These are phyloP conservation scores for Halcyon chelicuti DNA, from an alignment of 2,797 vertebrate genomes.

Conservation along the genomic window DNA sequence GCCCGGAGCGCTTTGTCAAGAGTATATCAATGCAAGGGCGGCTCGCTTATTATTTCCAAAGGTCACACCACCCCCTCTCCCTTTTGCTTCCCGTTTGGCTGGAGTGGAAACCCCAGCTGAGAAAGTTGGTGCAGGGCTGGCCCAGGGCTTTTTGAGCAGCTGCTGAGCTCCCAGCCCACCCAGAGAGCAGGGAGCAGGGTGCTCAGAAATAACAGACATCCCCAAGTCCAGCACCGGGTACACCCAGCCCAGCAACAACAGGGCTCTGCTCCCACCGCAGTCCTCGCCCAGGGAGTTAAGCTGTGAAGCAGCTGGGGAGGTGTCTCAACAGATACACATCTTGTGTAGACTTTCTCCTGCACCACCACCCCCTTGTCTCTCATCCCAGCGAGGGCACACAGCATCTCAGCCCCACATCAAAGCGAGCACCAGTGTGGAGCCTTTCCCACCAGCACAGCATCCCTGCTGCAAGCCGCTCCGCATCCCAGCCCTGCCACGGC, in stretches of 20 bases:
- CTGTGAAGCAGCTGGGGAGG: fast-evolving
- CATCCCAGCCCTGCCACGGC: fast-evolving
- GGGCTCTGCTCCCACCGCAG: fast-evolving
- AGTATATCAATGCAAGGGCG: background rate
- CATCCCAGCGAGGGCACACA: fast-evolving
- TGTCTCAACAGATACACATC: background rate
- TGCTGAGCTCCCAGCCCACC: background rate
- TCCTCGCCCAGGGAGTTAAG: background rate
- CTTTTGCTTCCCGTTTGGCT: background rate
- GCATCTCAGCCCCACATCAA: background rate
- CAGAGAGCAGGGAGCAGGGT: fast-evolving
- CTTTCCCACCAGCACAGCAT: background rate
- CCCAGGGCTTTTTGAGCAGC: fast-evolving
- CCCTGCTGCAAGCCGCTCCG: fast-evolving
- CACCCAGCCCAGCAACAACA: background rate
- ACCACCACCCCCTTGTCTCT: background rate
- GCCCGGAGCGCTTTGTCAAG: background rate
- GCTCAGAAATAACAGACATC: fast-evolving
- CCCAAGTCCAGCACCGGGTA: background rate
- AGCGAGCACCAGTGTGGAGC: fast-evolving
- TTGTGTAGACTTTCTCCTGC: background rate
- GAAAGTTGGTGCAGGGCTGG: fast-evolving
- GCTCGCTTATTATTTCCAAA: background rate
- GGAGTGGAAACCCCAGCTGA: fast-evolving
- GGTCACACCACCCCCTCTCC: background rate